These are phyloP conservation scores for Pantherophis vulpinus DNA, from an alignment of 2,797 vertebrate species.

Conservation along the genomic window DNA sequence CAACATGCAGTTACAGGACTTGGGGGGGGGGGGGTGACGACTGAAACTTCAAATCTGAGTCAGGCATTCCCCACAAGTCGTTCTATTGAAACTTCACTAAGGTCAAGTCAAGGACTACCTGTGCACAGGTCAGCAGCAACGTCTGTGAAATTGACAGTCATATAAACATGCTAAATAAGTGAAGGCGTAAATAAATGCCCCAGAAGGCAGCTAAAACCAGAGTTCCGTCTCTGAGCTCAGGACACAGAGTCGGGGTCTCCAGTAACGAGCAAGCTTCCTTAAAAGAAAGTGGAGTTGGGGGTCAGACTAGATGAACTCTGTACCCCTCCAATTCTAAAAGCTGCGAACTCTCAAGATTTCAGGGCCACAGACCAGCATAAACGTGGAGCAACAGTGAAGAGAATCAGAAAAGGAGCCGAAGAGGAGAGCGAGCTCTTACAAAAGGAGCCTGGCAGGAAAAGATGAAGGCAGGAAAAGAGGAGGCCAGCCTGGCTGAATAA, in stretches of 20 bases:
- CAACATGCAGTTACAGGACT: neutral
- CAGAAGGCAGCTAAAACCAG: neutral
- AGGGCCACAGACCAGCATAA: neutral
- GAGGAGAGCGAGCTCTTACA: neutral
- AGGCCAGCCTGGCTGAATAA: neutral
- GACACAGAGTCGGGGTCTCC: neutral
- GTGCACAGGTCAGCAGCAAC: neutral
- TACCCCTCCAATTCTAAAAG: neutral
- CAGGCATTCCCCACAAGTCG: neutral
- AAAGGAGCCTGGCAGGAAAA: neutral
- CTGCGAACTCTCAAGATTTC: neutral
- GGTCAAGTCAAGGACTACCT: neutral
- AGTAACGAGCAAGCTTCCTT: neutral
- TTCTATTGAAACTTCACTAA: neutral
- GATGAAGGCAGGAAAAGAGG: neutral
- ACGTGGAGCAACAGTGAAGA: neutral
- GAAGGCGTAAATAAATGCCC: neutral
- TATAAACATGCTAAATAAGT: neutral
- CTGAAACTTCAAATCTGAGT: neutral
- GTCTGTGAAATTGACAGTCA: neutral
- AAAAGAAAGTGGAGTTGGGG: neutral
- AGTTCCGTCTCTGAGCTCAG: neutral
- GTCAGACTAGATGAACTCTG: neutral
- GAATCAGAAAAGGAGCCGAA: neutral
- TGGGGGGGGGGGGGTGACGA: accelerated